Evolutionary conservation across 2,888 invertebrate species (phyloP).

Genomic region (Dynastes tityus): DNA sequence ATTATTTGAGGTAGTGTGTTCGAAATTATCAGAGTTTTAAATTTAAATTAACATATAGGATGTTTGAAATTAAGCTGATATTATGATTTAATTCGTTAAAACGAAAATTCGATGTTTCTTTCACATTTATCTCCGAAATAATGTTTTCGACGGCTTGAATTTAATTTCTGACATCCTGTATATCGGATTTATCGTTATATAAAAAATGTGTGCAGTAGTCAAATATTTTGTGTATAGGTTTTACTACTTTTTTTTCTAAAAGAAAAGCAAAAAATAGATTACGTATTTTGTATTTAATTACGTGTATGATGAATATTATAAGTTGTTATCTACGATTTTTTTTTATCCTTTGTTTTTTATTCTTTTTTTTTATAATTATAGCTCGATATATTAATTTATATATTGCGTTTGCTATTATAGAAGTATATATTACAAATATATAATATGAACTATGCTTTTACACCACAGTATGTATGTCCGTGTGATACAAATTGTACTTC

Average conservation of each 20-base stretch:
- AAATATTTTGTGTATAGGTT: too few relatives aligned
- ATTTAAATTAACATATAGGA: background rate
- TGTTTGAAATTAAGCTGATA: background rate
- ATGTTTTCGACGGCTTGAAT: too few relatives aligned
- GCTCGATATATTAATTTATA: conserved; percentile 30
- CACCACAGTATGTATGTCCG: conserved; percentile 56
- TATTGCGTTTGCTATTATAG: conserved; percentile 47
- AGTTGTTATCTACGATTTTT: conserved; percentile 3
- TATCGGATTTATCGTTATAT: too few relatives aligned
- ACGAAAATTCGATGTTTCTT: too few relatives aligned
- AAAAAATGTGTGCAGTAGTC: too few relatives aligned
- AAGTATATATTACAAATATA: conserved; percentile 45
- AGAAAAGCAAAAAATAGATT: conserved; percentile 19
- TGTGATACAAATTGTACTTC: conserved; percentile 56
- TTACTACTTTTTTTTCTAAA: background rate
- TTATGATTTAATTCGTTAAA: too few relatives aligned
- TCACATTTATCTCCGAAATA: too few relatives aligned
- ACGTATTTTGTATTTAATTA: conserved; percentile 23
- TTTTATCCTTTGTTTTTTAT: conserved; percentile 27
- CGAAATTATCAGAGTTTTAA: background rate
- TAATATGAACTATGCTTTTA: conserved; percentile 53
- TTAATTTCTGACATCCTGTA: too few relatives aligned
- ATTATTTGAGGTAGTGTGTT: conserved; percentile 10
- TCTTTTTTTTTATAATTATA: conserved; percentile 26
- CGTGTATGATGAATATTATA: conserved; percentile 14